A percentile compares a stretch with the other conserved stretches of the same genome.
Evolutionary conservation across 2,113 vertebrate species (phyloP).

Genomic region (Phyllopteryx taeniolatus): DNA sequence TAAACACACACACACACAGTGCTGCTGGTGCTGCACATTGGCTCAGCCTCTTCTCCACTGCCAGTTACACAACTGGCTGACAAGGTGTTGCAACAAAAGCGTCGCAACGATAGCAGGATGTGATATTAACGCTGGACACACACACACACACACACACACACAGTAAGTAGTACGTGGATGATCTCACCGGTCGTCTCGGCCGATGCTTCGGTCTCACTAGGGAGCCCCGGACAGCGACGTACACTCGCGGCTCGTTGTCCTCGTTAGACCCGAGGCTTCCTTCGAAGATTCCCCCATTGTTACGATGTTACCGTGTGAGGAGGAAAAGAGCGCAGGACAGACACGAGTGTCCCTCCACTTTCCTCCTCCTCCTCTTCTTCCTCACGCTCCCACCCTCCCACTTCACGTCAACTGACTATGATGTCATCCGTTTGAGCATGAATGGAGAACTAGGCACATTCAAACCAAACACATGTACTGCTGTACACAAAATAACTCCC

Average conservation of each 20-base stretch:
- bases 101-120: slow-evolving; percentile 27
- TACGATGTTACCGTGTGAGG: background rate
- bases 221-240: slow-evolving; percentile 76
- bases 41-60: slow-evolving; percentile 15
- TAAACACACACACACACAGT: background rate
- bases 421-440: slow-evolving; percentile 67
- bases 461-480: slow-evolving; percentile 15
- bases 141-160: background rate
- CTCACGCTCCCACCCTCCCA: slow-evolving; percentile 34
- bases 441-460: background rate
- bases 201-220: slow-evolving; percentile 67
- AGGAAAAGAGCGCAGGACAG: slow-evolving; percentile 3
- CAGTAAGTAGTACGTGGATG: background rate
- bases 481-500: slow-evolving; percentile 8
- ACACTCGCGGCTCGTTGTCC: slow-evolving; percentile 74
- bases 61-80: slow-evolving; percentile 31
- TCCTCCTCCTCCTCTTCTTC: slow-evolving; percentile 24
- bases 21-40: slow-evolving; percentile 43
- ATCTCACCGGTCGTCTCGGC: slow-evolving; percentile 24
- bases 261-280: slow-evolving; percentile 35
- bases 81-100: slow-evolving; percentile 32
- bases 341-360: slow-evolving; percentile 19
- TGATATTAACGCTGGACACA: slow-evolving; percentile 23
- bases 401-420: slow-evolving; percentile 71
- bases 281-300: slow-evolving; percentile 4